These are phyloP conservation scores for Nasonovia ribisnigri DNA, from an alignment of 2,888 invertebrate species.

Conservation along the genomic window DNA sequence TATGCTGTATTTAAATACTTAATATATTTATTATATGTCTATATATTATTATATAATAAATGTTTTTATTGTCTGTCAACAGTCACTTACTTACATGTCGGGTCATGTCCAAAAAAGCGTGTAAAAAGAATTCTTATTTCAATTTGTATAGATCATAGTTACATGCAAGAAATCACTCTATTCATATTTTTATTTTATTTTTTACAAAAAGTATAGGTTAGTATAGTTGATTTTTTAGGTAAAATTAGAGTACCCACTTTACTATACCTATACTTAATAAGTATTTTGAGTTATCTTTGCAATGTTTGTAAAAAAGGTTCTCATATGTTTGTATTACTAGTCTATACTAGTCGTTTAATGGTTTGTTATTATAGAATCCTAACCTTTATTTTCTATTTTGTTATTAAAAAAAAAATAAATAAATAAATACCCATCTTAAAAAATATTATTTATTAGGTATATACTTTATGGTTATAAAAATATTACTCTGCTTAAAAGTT, in stretches of 20 bases:
- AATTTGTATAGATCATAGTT: neutral
- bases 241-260: neutral
- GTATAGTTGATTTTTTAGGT: neutral
- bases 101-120: too few relatives aligned
- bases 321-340: neutral
- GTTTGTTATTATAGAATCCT: neutral
- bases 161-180: neutral
- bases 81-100: neutral
- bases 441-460: neutral
- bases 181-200: neutral
- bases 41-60: neutral
- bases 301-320: neutral
- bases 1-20: neutral
- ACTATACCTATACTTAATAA: neutral
- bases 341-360: neutral
- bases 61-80: neutral
- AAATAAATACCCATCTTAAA: neutral
- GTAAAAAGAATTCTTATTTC: neutral
- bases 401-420: neutral
- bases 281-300: neutral
- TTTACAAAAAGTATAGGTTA: neutral
- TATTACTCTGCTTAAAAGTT: slow-evolving; percentile 34
- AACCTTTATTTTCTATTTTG: neutral
- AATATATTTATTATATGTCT: neutral
- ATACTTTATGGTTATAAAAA: neutral